phyloP scores from a whole-genome alignment of 2,888 invertebrate species.

The Adelognathus sp. region DNA sequence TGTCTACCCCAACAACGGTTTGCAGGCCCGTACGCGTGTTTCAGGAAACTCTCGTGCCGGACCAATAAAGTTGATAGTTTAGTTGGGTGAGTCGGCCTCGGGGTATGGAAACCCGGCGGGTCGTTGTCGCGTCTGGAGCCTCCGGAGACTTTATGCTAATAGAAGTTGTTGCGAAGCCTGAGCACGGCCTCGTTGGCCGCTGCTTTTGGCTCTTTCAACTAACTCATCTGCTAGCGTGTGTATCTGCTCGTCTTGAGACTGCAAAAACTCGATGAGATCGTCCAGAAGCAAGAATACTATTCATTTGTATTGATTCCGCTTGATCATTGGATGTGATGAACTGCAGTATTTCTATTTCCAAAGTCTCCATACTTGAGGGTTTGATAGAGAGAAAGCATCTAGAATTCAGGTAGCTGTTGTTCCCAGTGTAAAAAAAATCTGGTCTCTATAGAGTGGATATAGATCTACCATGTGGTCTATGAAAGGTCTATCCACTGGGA shows the following conservation, averaged over 20 bases:
- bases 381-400: no score
- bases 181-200: constrained; percentile 49
- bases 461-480: no score
- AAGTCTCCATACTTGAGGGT: no score
- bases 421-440: no score
- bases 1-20: background rate
- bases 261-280: no score
- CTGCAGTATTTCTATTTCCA: no score
- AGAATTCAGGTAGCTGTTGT: no score
- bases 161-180: constrained; percentile 72
- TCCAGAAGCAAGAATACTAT: no score
- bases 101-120: constrained; percentile 60
- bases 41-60: constrained; percentile 57
- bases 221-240: constrained; percentile 19
- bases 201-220: constrained; percentile 15
- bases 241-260: background rate
- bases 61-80: constrained; percentile 74
- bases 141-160: constrained; percentile 75
- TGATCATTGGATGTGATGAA: no score
- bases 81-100: constrained; percentile 60
- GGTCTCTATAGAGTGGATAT: no score
- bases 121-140: constrained; percentile 72
- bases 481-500: no score
- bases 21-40: constrained; percentile 14
- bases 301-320: no score